Evolutionary conservation across 2,113 vertebrate species (phyloP).

Genomic region (Eubucco bourcierii): DNA sequence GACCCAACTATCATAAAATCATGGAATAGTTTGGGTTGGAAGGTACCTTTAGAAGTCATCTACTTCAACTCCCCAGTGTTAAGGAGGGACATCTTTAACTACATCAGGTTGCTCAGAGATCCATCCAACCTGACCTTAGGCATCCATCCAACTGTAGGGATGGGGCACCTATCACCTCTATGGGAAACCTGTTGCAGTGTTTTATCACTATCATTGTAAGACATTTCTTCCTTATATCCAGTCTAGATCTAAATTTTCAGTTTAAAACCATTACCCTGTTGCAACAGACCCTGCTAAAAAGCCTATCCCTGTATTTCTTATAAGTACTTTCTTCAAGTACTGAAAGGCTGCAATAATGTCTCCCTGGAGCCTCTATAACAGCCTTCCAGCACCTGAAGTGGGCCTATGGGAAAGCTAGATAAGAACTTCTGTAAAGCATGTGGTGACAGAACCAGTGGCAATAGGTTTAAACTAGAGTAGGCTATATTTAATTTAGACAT

Average conservation of each 20-base stretch:
- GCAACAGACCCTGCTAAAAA: not conserved
- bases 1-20: not conserved
- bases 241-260: not conserved
- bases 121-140: rapidly evolving
- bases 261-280: not conserved
- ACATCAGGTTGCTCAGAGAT: not conserved
- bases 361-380: not conserved
- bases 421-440: too few relatives aligned
- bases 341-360: rapidly evolving
- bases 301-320: not conserved
- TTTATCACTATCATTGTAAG: not conserved
- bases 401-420: too few relatives aligned
- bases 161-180: not conserved
- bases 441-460: too few relatives aligned
- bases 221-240: not conserved
- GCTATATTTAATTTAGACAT: too few relatives aligned
- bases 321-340: rapidly evolving
- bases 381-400: too few relatives aligned
- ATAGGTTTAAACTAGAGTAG: too few relatives aligned
- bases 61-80: not conserved
- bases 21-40: not conserved
- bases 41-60: not conserved
- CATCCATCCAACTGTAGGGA: not conserved
- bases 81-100: not conserved
- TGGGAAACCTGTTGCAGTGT: not conserved